phyloP scores from a whole-genome alignment of 1,140 invertebrate genomes.

The Drosophila lowei region DNA sequence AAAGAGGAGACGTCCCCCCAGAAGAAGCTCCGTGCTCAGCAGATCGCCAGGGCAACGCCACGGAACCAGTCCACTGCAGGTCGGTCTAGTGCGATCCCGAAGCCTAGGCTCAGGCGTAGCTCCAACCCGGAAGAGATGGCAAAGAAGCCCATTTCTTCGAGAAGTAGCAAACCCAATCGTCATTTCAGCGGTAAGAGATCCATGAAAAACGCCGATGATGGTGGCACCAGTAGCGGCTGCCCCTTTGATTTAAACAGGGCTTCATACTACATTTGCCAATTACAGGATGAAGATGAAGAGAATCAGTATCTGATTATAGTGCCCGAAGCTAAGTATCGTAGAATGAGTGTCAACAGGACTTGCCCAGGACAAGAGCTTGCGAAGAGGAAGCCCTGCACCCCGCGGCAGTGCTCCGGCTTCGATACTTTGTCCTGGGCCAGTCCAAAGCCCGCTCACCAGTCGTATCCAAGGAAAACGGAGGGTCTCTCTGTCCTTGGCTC shows the following conservation, averaged over 20 bases:
- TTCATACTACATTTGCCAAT: conserved; percentile 43
- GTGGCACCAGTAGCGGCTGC: conserved; percentile 17
- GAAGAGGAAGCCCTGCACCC: conserved; percentile 28
- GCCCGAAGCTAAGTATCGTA: conserved; percentile 10
- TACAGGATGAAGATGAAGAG: conserved; percentile 35
- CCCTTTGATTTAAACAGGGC: conserved; percentile 28
- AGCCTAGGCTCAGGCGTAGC: not conserved
- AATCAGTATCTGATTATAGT: conserved; percentile 23
- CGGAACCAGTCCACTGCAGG: no score
- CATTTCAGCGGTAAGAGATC: conserved; percentile 1
- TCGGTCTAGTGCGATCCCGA: no score
- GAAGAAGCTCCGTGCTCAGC: no score
- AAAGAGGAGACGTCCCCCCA: no score
- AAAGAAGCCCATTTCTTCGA: not conserved
- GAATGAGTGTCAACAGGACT: not conserved
- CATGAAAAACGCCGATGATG: not conserved
- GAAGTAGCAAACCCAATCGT: not conserved
- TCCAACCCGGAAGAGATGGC: not conserved
- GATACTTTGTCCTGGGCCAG: conserved; percentile 28
- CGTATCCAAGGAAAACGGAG: not conserved
- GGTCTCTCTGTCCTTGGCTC: conserved; percentile 17
- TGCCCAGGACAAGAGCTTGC: conserved; percentile 25
- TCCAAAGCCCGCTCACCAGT: not conserved
- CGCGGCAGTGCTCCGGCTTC: conserved; percentile 38
- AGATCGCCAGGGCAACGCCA: no score